Percentiles rank a stretch among this genome's conserved stretches.
phyloP scores from a whole-genome alignment of 2,113 vertebrate species.

The Apaloderma vittatum region DNA sequence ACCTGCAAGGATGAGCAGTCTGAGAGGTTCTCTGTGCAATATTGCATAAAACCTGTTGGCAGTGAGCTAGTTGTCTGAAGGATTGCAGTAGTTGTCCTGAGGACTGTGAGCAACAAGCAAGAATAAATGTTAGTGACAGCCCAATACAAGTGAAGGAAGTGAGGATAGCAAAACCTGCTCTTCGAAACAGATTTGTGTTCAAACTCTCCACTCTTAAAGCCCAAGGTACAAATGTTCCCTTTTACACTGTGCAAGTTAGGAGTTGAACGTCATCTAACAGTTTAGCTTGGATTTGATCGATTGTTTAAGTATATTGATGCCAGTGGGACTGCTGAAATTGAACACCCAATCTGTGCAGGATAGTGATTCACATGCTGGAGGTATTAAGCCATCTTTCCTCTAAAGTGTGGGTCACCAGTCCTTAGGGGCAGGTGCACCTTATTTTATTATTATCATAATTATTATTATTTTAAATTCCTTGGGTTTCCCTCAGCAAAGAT shows the following conservation, averaged over 20 bases:
- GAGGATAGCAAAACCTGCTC: not conserved
- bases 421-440: not conserved
- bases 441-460: not conserved
- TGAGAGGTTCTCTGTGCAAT: not conserved
- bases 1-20: not conserved
- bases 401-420: not conserved
- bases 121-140: not conserved
- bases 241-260: not conserved
- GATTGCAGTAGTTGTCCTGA: not conserved
- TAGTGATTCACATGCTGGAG: not conserved
- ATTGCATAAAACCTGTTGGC: not conserved
- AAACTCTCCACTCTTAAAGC: not conserved
- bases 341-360: not conserved
- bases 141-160: not conserved
- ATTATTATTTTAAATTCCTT: not conserved
- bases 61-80: not conserved
- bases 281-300: not conserved
- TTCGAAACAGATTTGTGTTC: not conserved
- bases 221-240: not conserved
- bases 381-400: not conserved
- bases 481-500: not conserved
- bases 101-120: not conserved
- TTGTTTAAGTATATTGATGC: not conserved
- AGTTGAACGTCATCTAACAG: not conserved
- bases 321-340: not conserved